A percentile compares a stretch with the other conserved stretches of the same genome.
Conservation (phyloP, 1,140 invertebrate species). For the Pachyrhynchus sulphureomaculatus region DNA sequence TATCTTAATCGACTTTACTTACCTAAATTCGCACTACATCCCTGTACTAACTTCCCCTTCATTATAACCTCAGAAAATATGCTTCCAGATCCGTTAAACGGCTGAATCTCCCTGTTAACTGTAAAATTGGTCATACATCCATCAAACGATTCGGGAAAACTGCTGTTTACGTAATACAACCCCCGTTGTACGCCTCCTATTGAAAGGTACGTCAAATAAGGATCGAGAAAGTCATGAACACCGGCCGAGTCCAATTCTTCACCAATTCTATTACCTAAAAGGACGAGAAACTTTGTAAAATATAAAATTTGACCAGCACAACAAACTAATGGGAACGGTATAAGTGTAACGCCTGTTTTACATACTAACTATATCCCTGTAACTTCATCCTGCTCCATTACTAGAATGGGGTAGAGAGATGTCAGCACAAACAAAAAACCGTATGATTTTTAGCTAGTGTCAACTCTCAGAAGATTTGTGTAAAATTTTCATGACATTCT, state of each 20-base stretch:
- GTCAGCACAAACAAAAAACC: too few species aligned
- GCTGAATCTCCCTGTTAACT: conserved; percentile 85
- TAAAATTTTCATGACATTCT: too few species aligned
- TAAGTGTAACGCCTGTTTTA: too few species aligned
- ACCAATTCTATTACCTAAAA: conserved; percentile 58
- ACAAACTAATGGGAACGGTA: too few species aligned
- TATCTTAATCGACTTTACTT: neutral
- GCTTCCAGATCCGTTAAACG: conserved; percentile 81
- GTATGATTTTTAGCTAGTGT: too few species aligned
- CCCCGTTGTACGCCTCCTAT: conserved; percentile 69
- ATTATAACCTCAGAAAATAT: conserved; percentile 70
- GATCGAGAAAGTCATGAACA: conserved; percentile 89
- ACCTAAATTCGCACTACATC: conserved; percentile 62
- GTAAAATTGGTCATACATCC: conserved; percentile 89
- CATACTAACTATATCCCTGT: too few species aligned
- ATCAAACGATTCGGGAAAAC: conserved; percentile 65
- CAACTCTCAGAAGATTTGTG: too few species aligned
- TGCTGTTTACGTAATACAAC: conserved; percentile 57
- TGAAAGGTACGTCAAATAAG: conserved; percentile 77
- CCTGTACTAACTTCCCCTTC: conserved; percentile 67
- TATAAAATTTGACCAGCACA: neutral
- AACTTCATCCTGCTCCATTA: too few species aligned
- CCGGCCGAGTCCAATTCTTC: conserved; percentile 82
- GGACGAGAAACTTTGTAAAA: neutral
- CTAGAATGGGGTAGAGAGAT: too few species aligned